Percentiles rank a stretch among this genome's conserved stretches.
phyloP scores from a whole-genome alignment of 2,113 vertebrate species.

The Pandion haliaetus region DNA sequence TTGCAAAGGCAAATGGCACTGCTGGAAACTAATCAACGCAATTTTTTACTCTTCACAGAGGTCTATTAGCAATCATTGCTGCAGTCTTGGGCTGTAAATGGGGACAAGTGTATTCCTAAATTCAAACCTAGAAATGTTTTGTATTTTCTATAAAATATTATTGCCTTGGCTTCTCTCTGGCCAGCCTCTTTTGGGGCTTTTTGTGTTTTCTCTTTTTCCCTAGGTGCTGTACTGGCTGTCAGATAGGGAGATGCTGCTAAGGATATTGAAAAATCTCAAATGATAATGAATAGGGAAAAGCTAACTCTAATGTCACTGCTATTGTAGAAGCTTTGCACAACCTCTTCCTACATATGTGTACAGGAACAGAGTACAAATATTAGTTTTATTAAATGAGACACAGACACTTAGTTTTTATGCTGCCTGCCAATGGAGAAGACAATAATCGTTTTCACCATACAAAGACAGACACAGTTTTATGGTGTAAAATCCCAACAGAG shows the following conservation, averaged over 20 bases:
- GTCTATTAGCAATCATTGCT: slow-evolving; percentile 60
- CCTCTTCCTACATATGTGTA: background rate
- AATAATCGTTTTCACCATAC: background rate
- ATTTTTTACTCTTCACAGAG: slow-evolving; percentile 62
- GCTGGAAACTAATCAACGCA: slow-evolving; percentile 70
- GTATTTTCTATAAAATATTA: background rate
- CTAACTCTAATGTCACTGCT: background rate
- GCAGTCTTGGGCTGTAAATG: background rate
- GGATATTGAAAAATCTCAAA: background rate
- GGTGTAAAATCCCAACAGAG: background rate
- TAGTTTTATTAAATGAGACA: background rate
- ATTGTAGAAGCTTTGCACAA: background rate
- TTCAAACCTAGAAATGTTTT: background rate
- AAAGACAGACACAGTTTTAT: background rate
- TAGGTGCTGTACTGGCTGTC: background rate
- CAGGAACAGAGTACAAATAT: background rate
- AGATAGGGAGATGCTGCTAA: background rate
- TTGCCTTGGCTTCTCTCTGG: background rate
- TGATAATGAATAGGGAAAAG: background rate
- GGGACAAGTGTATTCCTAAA: background rate
- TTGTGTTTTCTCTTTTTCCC: background rate
- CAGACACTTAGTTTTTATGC: background rate
- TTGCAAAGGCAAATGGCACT: slow-evolving; percentile 58
- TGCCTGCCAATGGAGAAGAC: background rate
- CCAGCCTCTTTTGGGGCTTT: background rate